Percentiles rank a stretch among this genome's conserved stretches.
These are phyloP conservation scores for Pseudomyrmex sp. DNA, from an alignment of 1,140 invertebrate genomes.

Conservation along the genomic window DNA sequence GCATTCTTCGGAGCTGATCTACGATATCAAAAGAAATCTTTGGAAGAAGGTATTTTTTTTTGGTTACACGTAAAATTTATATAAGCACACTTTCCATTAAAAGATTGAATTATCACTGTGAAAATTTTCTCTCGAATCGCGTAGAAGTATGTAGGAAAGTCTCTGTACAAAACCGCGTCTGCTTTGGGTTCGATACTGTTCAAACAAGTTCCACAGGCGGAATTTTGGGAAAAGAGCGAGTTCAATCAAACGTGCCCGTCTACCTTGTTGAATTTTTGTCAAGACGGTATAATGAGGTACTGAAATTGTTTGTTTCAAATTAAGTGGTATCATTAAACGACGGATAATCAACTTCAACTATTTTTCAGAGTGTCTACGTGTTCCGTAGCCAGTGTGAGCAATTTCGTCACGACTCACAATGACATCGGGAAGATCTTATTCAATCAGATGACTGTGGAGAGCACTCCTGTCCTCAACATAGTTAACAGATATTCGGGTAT, in stretches of 20 bases:
- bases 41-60: constrained; percentile 84
- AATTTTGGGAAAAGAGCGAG: constrained; percentile 85
- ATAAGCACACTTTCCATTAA: no score
- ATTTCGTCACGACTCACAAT: constrained; percentile 87
- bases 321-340: neutral
- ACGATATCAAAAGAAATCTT: constrained; percentile 86
- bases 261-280: constrained; percentile 85
- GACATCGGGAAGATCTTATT: constrained; percentile 85
- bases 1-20: constrained; percentile 86
- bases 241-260: constrained; percentile 86
- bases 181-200: constrained; percentile 82
- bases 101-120: no score
- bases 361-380: constrained; percentile 85
- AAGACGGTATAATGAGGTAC: constrained; percentile 82
- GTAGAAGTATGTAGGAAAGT: constrained; percentile 85
- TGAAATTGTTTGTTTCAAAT: neutral
- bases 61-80: neutral
- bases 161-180: constrained; percentile 85
- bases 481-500: constrained; percentile 86
- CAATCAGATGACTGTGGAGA: constrained; percentile 84
- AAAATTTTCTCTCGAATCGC: constrained; percentile 38
- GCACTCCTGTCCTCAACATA: constrained; percentile 86
- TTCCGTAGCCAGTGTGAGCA: constrained; percentile 85
- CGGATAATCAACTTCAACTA: neutral
- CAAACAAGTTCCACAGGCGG: constrained; percentile 83